A percentile compares a stretch with the other conserved stretches of the same genome.
These are phyloP conservation scores for Hydroisotoma schaefferi DNA, from an alignment of 2,888 invertebrate genomes.

Conservation along the genomic window DNA sequence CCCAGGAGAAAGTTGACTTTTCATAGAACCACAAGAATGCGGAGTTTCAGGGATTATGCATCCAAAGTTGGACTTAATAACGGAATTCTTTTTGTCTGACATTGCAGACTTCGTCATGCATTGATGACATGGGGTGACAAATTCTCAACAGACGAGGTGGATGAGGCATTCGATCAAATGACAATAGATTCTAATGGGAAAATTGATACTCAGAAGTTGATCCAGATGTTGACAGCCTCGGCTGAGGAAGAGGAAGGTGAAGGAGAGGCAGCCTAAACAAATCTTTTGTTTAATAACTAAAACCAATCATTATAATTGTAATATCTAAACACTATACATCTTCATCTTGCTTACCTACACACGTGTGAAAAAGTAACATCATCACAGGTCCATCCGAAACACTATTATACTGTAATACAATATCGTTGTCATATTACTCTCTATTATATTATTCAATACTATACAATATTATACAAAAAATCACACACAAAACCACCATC, in stretches of 20 bases:
- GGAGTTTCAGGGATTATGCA: too few relatives aligned
- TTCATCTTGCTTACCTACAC: slow-evolving; percentile 14
- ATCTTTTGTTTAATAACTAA: slow-evolving; percentile 12
- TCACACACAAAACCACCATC: too few relatives aligned
- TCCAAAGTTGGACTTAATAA: not conserved
- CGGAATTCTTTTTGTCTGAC: not conserved
- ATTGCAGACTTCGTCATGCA: slow-evolving; percentile 73
- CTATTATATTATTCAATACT: slow-evolving; percentile 6
- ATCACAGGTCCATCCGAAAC: slow-evolving; percentile 1
- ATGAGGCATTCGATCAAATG: slow-evolving; percentile 90
- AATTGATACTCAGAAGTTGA: slow-evolving; percentile 82
- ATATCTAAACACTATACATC: slow-evolving; percentile 16
- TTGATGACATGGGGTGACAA: slow-evolving; percentile 92
- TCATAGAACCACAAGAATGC: too few relatives aligned
- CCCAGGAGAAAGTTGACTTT: too few relatives aligned
- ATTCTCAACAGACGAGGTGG: slow-evolving; percentile 81
- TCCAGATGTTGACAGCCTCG: slow-evolving; percentile 82
- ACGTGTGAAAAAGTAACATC: slow-evolving; percentile 9
- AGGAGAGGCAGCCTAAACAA: slow-evolving; percentile 51
- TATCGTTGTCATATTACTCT: too few relatives aligned
- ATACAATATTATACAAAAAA: too few relatives aligned
- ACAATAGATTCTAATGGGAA: slow-evolving; percentile 80
- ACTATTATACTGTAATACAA: not conserved
- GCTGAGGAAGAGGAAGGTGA: slow-evolving; percentile 72
- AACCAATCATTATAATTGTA: slow-evolving; percentile 15